phyloP scores from a whole-genome alignment of 1,140 invertebrate species.

The Leptinotarsa texana region DNA sequence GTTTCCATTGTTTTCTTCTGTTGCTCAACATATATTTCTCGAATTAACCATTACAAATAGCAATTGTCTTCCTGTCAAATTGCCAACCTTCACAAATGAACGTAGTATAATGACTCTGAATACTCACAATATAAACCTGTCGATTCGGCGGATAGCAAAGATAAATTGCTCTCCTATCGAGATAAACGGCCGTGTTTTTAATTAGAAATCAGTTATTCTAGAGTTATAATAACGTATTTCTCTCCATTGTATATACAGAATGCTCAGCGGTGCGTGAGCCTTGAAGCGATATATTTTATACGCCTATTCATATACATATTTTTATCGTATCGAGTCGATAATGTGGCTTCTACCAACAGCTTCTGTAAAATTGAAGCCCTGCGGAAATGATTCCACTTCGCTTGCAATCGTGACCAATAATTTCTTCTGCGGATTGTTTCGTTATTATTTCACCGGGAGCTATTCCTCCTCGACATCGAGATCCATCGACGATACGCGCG shows the following conservation, averaged over 20 bases:
- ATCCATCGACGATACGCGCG: not conserved
- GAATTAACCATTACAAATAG: too few species aligned
- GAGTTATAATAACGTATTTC: not conserved
- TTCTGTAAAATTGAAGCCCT: constrained; percentile 23
- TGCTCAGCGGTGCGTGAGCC: not conserved
- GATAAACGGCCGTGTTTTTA: constrained; percentile 2
- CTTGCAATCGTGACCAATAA: constrained; percentile 19
- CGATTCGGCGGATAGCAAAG: not conserved
- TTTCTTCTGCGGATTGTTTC: constrained; percentile 16
- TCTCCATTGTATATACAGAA: not conserved
- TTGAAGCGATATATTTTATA: not conserved
- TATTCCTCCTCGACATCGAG: constrained; percentile 1
- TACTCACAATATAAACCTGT: not conserved
- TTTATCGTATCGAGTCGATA: not conserved
- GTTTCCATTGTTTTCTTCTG: too few species aligned
- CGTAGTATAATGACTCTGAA: not conserved
- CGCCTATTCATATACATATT: constrained; percentile 6
- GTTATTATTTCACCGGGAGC: constrained; percentile 9
- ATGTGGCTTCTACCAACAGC: constrained; percentile 16
- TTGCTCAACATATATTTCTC: too few species aligned
- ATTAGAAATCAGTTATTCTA: not conserved
- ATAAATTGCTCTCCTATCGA: not conserved
- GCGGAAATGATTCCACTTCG: not conserved
- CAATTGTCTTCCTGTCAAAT: too few species aligned
- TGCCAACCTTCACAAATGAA: not conserved